phyloP scores from a whole-genome alignment of 2,797 vertebrate species.

The Scolopax rusticola region DNA sequence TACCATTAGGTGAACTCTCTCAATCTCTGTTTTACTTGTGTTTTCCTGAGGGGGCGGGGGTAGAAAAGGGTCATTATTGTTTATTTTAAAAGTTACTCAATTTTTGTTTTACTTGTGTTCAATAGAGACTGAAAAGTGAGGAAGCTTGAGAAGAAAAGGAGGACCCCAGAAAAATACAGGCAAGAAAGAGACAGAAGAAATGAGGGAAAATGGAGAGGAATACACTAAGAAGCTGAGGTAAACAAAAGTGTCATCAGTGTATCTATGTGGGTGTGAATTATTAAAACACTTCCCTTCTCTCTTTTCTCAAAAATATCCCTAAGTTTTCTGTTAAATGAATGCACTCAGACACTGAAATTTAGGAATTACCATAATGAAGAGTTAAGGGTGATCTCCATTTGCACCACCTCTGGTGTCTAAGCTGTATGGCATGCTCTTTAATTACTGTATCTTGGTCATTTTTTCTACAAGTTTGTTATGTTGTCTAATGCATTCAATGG shows the following conservation, averaged over 20 bases:
- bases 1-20: neutral
- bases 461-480: neutral
- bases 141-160: neutral
- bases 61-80: neutral
- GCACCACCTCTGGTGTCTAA: neutral
- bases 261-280: neutral
- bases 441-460: neutral
- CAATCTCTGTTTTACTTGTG: neutral
- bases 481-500: neutral
- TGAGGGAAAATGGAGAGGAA: neutral
- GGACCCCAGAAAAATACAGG: neutral
- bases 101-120: neutral
- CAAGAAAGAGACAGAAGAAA: neutral
- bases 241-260: neutral
- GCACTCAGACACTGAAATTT: neutral
- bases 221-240: neutral
- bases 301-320: neutral
- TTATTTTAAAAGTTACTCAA: constrained; percentile 10
- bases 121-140: neutral
- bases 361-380: neutral
- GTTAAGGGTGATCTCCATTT: neutral
- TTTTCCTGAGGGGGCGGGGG: neutral
- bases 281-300: neutral
- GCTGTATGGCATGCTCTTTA: neutral
- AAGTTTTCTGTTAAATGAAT: neutral